Conservation (phyloP, 2,797 vertebrate genomes). For the Heterohyrax brucei region DNA sequence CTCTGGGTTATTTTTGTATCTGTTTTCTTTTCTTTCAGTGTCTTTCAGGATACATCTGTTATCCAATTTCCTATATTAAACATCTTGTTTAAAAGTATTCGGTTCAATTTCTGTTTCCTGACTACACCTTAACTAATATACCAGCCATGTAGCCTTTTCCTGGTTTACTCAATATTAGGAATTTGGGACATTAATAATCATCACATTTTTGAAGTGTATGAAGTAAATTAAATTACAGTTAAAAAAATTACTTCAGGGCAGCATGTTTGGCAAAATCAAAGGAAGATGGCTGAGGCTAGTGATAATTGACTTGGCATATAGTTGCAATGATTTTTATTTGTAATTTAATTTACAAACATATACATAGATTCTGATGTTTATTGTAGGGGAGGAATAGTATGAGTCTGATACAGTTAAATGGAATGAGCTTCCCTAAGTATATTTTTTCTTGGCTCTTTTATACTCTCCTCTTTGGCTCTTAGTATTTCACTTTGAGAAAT, state of each 20-base stretch:
- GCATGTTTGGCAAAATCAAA: neutral
- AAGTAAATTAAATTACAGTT: neutral
- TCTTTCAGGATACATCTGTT: neutral
- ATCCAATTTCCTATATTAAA: neutral
- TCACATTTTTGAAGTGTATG: neutral
- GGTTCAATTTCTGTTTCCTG: neutral
- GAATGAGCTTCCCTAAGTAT: neutral
- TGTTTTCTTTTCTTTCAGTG: neutral
- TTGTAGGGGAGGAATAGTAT: neutral
- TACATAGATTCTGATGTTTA: neutral
- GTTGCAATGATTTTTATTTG: conserved; percentile 22
- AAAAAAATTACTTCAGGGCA: neutral
- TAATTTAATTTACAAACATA: neutral
- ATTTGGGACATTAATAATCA: neutral
- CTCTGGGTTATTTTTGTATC: neutral
- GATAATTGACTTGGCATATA: neutral
- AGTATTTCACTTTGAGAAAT: conserved; percentile 13
- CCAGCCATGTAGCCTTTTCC: neutral
- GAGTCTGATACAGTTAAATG: neutral
- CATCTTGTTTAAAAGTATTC: neutral
- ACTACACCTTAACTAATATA: neutral
- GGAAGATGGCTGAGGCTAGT: neutral
- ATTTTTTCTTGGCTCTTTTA: neutral
- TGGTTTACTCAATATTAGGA: neutral
- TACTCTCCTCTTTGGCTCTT: neutral